Evolutionary conservation across 2,797 vertebrate species (phyloP).

Genomic region (Channallabes apus): DNA sequence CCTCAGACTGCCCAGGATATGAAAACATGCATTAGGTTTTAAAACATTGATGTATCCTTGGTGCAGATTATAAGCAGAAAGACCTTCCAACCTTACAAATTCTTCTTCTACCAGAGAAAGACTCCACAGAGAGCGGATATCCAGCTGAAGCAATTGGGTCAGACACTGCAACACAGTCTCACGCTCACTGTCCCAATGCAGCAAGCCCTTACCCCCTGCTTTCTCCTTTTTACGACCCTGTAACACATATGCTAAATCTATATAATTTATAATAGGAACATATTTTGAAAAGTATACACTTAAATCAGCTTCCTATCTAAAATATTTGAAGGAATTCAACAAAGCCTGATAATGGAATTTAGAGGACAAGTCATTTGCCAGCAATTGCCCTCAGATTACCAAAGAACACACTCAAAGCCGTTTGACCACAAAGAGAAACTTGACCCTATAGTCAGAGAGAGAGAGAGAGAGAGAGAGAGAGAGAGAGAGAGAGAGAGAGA

Average conservation of each 20-base stretch:
- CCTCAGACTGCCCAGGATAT: neutral
- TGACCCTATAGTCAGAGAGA: neutral
- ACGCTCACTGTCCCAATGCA: slow-evolving; percentile 87
- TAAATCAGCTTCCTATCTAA: neutral
- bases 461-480: neutral
- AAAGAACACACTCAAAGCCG: slow-evolving; percentile 68
- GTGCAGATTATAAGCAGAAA: neutral
- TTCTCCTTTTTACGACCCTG: slow-evolving; percentile 88
- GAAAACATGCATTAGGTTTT: neutral
- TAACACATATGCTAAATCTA: neutral
- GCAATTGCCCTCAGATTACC: slow-evolving; percentile 73
- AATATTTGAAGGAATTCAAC: neutral
- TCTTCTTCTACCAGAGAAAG: slow-evolving; percentile 89
- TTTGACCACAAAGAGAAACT: slow-evolving; percentile 48
- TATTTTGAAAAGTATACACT: neutral
- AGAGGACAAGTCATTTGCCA: neutral
- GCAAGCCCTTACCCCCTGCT: slow-evolving; percentile 62
- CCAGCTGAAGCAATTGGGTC: slow-evolving; percentile 87
- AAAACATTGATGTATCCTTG: neutral
- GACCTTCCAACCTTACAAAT: slow-evolving; percentile 80
- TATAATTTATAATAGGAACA: neutral
- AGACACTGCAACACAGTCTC: slow-evolving; percentile 80
- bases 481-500: neutral
- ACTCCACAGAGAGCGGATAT: slow-evolving; percentile 87
- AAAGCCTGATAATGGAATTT: neutral